Percentiles rank a stretch among this genome's conserved stretches.
These are phyloP conservation scores for Mylabris phalerata DNA, from an alignment of 1,140 invertebrate genomes.

Conservation along the genomic window DNA sequence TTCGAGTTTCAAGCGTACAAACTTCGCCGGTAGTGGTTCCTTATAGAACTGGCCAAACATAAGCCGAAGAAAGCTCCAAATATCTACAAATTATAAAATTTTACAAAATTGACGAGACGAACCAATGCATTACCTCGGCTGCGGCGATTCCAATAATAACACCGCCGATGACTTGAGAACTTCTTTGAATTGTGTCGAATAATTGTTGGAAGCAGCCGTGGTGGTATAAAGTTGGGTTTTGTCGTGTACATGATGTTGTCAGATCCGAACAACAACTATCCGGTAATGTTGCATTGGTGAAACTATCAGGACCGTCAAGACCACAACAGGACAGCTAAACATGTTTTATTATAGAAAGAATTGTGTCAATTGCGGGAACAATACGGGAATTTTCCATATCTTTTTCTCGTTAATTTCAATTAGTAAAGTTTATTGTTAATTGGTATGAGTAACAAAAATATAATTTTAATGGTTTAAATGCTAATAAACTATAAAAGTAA, in stretches of 20 bases:
- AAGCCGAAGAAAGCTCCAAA: slow-evolving; percentile 37
- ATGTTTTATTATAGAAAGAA: background rate
- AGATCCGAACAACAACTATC: slow-evolving; percentile 23
- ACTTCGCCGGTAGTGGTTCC: slow-evolving; percentile 35
- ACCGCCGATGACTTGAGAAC: slow-evolving; percentile 53
- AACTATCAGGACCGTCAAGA: slow-evolving; percentile 47
- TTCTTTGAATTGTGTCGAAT: slow-evolving; percentile 42
- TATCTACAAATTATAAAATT: slow-evolving; percentile 37
- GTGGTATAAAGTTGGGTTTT: background rate
- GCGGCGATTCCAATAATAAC: slow-evolving; percentile 60
- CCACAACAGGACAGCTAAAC: slow-evolving; percentile 53
- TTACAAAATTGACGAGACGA: background rate
- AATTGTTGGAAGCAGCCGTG: slow-evolving; percentile 33
- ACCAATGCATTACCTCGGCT: slow-evolving; percentile 51
- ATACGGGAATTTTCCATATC: background rate
- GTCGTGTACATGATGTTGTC: background rate
- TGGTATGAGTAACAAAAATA: slow-evolving; percentile 3
- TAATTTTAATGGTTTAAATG: slow-evolving; percentile 3
- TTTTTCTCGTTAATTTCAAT: background rate
- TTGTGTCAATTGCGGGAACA: background rate
- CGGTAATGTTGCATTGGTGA: slow-evolving; percentile 14
- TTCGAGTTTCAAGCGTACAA: slow-evolving; percentile 25
- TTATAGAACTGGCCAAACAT: slow-evolving; percentile 38
- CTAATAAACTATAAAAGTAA: slow-evolving; percentile 8
- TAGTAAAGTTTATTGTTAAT: slow-evolving; percentile 9